phyloP scores from a whole-genome alignment of 2,113 vertebrate genomes.

The Panthera leo region DNA sequence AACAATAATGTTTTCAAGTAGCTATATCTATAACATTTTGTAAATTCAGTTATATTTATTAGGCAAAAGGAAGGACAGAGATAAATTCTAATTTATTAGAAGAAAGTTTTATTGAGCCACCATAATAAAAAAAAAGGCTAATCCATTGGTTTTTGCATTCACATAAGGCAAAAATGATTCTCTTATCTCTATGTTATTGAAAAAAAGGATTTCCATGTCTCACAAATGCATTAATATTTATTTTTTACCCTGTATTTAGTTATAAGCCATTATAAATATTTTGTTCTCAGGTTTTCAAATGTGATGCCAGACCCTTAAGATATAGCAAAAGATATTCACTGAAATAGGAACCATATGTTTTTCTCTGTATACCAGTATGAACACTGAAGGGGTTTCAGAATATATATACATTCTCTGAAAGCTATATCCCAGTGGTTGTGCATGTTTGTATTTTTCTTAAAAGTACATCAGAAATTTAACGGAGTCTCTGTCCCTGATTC shows the following conservation, averaged over 20 bases:
- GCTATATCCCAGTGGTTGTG: background rate
- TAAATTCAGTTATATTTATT: background rate
- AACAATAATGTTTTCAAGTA: background rate
- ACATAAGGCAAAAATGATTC: background rate
- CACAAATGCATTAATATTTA: background rate
- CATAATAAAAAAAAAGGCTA: background rate
- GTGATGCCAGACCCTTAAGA: background rate
- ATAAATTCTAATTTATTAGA: background rate
- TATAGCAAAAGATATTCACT: background rate
- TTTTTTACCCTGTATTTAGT: background rate
- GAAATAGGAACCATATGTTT: background rate
- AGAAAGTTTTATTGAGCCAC: background rate
- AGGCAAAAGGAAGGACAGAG: background rate
- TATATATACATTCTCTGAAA: background rate
- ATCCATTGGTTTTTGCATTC: background rate
- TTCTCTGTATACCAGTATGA: background rate
- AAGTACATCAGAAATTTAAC: background rate
- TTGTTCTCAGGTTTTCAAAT: background rate
- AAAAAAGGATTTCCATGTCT: background rate
- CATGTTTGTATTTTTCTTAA: background rate
- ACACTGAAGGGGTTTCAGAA: background rate
- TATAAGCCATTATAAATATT: background rate
- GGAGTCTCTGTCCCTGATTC: background rate
- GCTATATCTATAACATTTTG: background rate
- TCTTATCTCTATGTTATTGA: background rate